phyloP scores from a whole-genome alignment of 2,888 invertebrate species.

The Acrocera orbiculus region DNA sequence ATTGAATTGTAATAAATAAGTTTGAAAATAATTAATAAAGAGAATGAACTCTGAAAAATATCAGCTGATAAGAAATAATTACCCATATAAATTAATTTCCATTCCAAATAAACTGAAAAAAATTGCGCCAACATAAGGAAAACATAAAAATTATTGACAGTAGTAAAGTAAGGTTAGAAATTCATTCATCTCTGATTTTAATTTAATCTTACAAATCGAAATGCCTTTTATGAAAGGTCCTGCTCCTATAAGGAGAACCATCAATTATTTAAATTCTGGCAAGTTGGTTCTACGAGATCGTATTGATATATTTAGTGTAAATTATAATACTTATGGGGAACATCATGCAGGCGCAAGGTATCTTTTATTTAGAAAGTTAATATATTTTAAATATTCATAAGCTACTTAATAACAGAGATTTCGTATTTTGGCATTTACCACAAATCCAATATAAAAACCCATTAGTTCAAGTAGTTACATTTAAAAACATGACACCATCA shows the following conservation, averaged over 20 bases:
- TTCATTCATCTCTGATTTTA: no score
- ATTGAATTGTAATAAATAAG: no score
- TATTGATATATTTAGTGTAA: constrained; percentile 71
- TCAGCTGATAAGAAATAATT: no score
- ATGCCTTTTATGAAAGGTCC: constrained; percentile 72
- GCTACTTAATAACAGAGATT: constrained; percentile 50
- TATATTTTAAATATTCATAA: no score
- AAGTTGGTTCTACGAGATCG: constrained; percentile 62
- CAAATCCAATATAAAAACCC: constrained; percentile 94
- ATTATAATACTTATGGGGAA: constrained; percentile 55
- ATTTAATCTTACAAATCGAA: no score
- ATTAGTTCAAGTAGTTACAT: constrained; percentile 66
- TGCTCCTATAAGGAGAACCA: constrained; percentile 73
- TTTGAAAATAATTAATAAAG: no score
- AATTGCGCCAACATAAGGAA: no score
- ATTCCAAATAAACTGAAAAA: no score
- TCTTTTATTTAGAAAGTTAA: neutral
- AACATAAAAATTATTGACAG: no score
- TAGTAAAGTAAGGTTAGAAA: no score
- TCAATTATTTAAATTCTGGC: constrained; percentile 66
- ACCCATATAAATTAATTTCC: no score
- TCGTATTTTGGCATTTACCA: constrained; percentile 89
- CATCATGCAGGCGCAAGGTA: constrained; percentile 59
- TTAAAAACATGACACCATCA: constrained; percentile 79
- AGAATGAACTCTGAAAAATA: no score